A percentile compares a stretch with the other conserved stretches of the same genome.
Conservation (phyloP, 2,113 vertebrate genomes). For the Macroglossus sobrinus region DNA sequence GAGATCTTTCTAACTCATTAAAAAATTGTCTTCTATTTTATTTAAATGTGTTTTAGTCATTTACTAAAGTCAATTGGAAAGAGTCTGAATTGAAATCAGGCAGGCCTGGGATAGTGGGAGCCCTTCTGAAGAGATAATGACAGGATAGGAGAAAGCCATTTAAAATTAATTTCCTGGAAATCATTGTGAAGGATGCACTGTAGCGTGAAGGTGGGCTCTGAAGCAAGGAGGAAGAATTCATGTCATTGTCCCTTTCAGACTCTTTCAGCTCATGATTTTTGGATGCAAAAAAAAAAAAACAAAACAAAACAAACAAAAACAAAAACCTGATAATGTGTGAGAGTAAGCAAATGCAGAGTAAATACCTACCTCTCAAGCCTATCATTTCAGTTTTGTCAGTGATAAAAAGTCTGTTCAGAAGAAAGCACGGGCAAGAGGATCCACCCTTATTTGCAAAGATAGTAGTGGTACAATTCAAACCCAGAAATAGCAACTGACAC, state of each 20-base stretch:
- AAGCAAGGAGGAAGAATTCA: neutral
- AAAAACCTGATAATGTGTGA: neutral
- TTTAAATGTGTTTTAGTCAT: neutral
- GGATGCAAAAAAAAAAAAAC: slow-evolving; percentile 8
- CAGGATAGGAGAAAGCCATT: neutral
- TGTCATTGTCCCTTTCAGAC: neutral
- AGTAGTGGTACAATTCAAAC: neutral
- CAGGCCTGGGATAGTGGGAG: neutral
- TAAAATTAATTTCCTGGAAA: slow-evolving; percentile 41
- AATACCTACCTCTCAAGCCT: neutral
- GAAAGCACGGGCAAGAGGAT: neutral
- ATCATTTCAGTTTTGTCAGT: neutral
- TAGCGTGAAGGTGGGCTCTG: neutral
- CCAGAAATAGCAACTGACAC: neutral
- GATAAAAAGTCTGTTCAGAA: slow-evolving; percentile 30
- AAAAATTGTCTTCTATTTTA: neutral
- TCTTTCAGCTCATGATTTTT: neutral
- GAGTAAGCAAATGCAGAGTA: neutral
- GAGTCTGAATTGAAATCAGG: neutral
- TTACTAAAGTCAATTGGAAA: neutral
- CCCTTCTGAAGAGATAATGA: neutral
- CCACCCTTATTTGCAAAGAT: slow-evolving; percentile 46
- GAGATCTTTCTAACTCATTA: neutral
- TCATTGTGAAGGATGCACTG: neutral
- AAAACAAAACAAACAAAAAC: too few relatives aligned